Evolutionary conservation across 2,797 vertebrate species (phyloP).

Genomic region (Sus cebifrons): DNA sequence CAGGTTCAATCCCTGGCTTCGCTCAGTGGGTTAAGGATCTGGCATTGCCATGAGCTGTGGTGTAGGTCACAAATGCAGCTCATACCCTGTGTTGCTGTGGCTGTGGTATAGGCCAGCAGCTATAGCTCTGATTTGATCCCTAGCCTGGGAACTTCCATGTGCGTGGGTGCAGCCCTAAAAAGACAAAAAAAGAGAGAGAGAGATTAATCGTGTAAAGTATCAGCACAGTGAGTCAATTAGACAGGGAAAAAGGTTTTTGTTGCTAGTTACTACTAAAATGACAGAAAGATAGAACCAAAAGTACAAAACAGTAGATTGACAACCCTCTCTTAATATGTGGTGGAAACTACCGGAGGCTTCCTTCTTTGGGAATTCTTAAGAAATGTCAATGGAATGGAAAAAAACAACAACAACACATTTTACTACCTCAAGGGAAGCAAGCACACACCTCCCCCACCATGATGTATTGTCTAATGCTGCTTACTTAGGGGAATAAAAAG

Average conservation of each 20-base stretch:
- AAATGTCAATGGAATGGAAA: constrained; percentile 56
- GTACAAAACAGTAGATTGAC: neutral
- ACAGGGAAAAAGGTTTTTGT: neutral
- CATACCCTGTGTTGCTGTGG: too few relatives aligned
- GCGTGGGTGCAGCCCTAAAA: too few relatives aligned
- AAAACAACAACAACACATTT: neutral
- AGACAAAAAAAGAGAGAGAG: too few relatives aligned
- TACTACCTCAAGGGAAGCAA: constrained; percentile 22
- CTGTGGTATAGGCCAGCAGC: too few relatives aligned
- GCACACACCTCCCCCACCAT: neutral
- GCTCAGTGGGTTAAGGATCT: too few relatives aligned
- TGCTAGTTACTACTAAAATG: neutral
- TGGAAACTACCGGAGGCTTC: neutral
- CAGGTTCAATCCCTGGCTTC: too few relatives aligned
- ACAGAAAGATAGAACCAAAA: neutral
- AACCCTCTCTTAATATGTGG: neutral
- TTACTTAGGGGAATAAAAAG: constrained; percentile 53
- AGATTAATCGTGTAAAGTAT: neutral
- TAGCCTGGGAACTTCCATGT: too few relatives aligned
- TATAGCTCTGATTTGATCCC: too few relatives aligned
- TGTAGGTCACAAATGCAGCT: too few relatives aligned
- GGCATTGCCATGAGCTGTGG: too few relatives aligned
- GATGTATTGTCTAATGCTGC: neutral
- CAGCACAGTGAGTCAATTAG: neutral
- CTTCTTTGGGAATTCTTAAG: constrained; percentile 2